Evolutionary conservation across 2,888 invertebrate genomes (phyloP).

Genomic region (Mallateleia sp.): DNA sequence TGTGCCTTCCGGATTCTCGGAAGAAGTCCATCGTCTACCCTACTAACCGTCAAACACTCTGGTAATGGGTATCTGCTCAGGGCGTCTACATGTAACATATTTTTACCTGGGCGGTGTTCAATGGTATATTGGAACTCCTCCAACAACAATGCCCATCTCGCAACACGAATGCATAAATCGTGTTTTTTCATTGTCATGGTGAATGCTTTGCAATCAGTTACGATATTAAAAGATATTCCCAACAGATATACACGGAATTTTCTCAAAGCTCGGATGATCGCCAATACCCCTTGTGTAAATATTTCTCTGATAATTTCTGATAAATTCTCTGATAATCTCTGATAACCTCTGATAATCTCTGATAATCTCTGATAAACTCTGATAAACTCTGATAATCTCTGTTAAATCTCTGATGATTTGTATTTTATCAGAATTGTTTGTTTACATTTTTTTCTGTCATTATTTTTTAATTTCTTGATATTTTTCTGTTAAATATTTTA

Average conservation of each 20-base stretch:
- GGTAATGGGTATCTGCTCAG: conserved; percentile 78
- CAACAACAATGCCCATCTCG: not conserved
- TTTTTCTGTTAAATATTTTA: too few relatives aligned
- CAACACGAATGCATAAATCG: conserved; percentile 42
- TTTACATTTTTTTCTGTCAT: too few relatives aligned
- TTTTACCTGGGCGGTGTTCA: conserved; percentile 72
- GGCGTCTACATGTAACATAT: conserved; percentile 80
- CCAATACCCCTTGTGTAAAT: conserved; percentile 75
- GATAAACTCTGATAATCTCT: too few relatives aligned
- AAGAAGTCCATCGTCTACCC: conserved; percentile 50
- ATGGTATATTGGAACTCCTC: conserved; percentile 79
- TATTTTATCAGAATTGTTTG: too few relatives aligned
- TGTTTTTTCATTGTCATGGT: conserved; percentile 76
- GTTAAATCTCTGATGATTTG: too few relatives aligned
- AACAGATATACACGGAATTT: too few relatives aligned
- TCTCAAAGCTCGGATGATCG: conserved; percentile 75
- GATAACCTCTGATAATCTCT: too few relatives aligned
- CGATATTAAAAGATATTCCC: too few relatives aligned
- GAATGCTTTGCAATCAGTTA: conserved; percentile 81
- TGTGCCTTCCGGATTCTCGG: conserved; percentile 56
- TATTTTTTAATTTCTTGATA: too few relatives aligned
- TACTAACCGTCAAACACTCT: conserved; percentile 32
- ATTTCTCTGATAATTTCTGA: too few relatives aligned
- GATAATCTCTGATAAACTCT: too few relatives aligned
- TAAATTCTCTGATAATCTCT: too few relatives aligned